Percentiles rank a stretch among this genome's conserved stretches.
Conservation (phyloP, 2,888 invertebrate genomes). For the Acanthoscelides obtectus region DNA sequence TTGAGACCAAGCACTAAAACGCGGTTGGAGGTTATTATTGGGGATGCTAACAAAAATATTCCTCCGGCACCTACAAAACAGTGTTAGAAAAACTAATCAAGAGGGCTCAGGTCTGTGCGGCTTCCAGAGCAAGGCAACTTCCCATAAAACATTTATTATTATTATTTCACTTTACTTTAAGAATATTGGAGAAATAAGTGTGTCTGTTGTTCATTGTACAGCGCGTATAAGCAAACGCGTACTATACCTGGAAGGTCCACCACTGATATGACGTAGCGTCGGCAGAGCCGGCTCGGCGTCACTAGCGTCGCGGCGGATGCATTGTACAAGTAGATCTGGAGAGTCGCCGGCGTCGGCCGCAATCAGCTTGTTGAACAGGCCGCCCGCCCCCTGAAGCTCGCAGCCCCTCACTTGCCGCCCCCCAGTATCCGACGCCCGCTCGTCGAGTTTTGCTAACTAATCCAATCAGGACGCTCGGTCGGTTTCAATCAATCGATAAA, state of each 20-base stretch:
- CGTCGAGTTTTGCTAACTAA: conserved; percentile 41
- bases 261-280: neutral
- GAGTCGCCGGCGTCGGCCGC: conserved; percentile 17
- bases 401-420: neutral
- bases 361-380: conserved; percentile 39
- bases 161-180: no score
- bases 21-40: no score
- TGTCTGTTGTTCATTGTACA: no score
- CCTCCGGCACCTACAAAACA: no score
- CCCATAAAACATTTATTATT: no score
- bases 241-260: neutral
- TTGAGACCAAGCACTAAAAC: no score
- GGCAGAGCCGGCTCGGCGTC: neutral
- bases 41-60: no score
- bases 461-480: conserved; percentile 36
- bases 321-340: conserved; percentile 24
- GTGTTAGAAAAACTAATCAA: no score
- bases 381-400: neutral
- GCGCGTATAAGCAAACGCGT: no score
- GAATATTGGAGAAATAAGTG: no score
- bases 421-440: conserved; percentile 17
- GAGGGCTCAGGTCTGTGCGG: no score
- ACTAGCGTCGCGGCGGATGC: neutral
- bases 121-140: no score
- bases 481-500: conserved; percentile 30